Evolutionary conservation across 2,888 invertebrate species (phyloP), one percentile per base, ranked within the genome.

Genomic region (Danaus chrysippus): DNA sequence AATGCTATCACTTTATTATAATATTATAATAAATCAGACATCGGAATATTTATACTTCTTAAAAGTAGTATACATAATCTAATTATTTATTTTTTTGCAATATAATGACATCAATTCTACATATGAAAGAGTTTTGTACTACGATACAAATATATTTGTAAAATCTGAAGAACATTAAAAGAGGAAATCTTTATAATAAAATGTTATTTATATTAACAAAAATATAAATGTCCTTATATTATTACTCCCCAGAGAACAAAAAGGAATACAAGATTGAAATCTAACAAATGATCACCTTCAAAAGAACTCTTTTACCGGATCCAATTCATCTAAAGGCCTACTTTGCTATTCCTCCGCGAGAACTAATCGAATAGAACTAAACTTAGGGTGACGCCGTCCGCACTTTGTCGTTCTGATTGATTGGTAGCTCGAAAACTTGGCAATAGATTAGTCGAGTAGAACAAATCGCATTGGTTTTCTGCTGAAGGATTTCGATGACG

Each of bases 341-440:
- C 41, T 60, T 61, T 55, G 13, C 53, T 44, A 44, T 57, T 58
- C 44, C 62, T 43, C 55, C 42, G 49, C 55, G 19, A 42, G 56
- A 55, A 58, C 54, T 62, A 54, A 58, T 44, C 49, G 19, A 43
- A 19, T 34, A 52, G 44, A 43, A 13, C 49, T 23, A 49, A 42
- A 56, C 56, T 19, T 49, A 43, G n/a, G 61, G 59, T 64, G 63
- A 59, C 66, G 62, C 57, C 65, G 68, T 63, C 67, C 65, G 61
- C 66, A 66, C 60, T 67, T 68, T 68, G 66, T 64, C 66, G 57
- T 54, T 12, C 62, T 69, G 70, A 70, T 68, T 66, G 68, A 68
- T 68, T 54, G 67, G 61, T 58, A 49, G 55, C 57, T 58, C 52
- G 41, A 52, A 41, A 58, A 52, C 10, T 52, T 56, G 42, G 61